These are phyloP conservation scores for Illadopsis cleaveri DNA, from an alignment of 2,113 vertebrate species.

Conservation along the genomic window DNA sequence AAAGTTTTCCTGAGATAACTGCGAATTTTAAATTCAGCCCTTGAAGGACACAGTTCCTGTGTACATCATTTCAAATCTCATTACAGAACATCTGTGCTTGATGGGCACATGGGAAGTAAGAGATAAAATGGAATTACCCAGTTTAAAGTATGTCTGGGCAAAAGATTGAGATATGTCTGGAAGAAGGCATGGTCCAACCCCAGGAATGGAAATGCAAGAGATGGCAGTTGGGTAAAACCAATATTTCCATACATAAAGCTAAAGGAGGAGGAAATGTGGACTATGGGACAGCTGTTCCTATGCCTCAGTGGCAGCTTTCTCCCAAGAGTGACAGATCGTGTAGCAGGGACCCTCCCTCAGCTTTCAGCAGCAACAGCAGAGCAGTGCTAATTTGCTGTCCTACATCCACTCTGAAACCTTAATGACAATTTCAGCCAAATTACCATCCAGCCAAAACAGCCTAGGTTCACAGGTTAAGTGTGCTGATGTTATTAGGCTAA, in stretches of 20 bases:
- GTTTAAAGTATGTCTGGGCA: neutral
- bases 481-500: neutral
- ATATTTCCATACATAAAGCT: neutral
- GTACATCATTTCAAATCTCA: neutral
- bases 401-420: neutral
- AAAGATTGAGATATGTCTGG: neutral
- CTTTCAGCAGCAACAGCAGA: neutral
- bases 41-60: neutral
- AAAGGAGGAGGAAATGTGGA: neutral
- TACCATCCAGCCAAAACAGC: neutral
- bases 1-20: neutral
- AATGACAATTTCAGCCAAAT: conserved; percentile 13
- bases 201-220: neutral
- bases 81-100: neutral
- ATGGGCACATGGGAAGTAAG: neutral
- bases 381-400: accelerated
- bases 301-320: neutral
- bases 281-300: neutral
- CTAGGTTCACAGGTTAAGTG: neutral
- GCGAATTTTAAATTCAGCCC: neutral
- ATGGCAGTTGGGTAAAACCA: neutral
- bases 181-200: neutral
- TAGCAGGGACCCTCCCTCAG: neutral
- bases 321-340: accelerated
- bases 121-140: neutral